Percentiles rank a stretch among this genome's conserved stretches.
These are phyloP conservation scores for Rhinoptilus africanus DNA, from an alignment of 2,113 vertebrate species.

Conservation along the genomic window DNA sequence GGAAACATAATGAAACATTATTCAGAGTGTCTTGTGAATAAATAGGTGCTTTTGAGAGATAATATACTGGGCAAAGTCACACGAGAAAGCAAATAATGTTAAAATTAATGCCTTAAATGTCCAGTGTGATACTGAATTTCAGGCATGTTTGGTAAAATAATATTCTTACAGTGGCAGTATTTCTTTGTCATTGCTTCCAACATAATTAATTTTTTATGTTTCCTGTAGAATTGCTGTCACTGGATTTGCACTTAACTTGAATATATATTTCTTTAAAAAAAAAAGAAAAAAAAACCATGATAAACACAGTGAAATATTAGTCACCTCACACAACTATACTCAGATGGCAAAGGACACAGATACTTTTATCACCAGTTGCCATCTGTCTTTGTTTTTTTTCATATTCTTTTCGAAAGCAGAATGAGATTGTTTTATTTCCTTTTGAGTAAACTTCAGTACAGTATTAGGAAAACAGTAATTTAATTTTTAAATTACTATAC, in stretches of 20 bases:
- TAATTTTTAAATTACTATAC: background rate
- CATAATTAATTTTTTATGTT: constrained; percentile 45
- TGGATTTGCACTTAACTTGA: constrained; percentile 60
- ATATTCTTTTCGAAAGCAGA: background rate
- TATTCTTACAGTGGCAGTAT: background rate
- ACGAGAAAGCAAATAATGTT: background rate
- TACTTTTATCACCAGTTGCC: background rate
- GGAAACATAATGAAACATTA: background rate
- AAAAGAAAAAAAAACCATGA: background rate
- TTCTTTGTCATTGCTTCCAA: constrained; percentile 35
- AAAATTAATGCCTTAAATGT: background rate
- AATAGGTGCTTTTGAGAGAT: background rate
- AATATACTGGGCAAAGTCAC: background rate
- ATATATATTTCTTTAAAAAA: background rate
- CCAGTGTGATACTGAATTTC: constrained; percentile 15
- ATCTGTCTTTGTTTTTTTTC: background rate
- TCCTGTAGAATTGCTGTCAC: constrained; percentile 48
- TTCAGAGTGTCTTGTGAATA: background rate
- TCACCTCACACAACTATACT: constrained; percentile 22
- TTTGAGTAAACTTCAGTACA: background rate
- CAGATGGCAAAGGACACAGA: background rate
- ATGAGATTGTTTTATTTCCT: background rate
- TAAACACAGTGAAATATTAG: constrained; percentile 67
- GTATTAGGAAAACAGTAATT: background rate
- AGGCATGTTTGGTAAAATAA: constrained; percentile 14